Base-by-base conservation (phyloP, 1,140 invertebrate genomes). In the Pogonognathellus flavescens region DNA sequence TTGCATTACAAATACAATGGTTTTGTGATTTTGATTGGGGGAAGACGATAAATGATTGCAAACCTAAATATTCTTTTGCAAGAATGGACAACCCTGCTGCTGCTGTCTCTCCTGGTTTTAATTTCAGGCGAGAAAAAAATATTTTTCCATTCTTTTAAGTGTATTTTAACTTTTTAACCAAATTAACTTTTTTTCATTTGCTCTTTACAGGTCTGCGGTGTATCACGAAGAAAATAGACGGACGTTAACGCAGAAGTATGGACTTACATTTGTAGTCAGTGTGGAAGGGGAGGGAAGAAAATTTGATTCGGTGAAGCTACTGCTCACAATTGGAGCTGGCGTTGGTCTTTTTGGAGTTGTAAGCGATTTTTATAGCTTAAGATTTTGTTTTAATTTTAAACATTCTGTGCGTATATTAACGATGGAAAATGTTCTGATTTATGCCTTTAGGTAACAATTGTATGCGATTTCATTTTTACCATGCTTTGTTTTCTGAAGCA, bases 1-100 rank as follows among this genome's bases (percentile, higher is more conserved):
- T 93, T 80, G 89, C 90, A 80, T 91, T 93, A 13, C 80, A 90
- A 14, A 92, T 93, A 10, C 86, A 90, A 57, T 93, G 93, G 93
- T 89, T 92, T 82, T 93, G 93, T 89, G 91, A 93, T 88, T 89
- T 93, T 49, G 92, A 93, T 89, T 90, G 89, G 62, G 88, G 90
- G 85, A 55, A 84, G 53, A 55, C 76, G 8, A 86, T 89, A 9
- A 88, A 91, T 8, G 87, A 91, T 7, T 93, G 93, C 88, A 84
- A 90, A 50, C 93, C 93, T 5, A 89, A 89, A 59, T 93, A 93
- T 88, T 88, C 82, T 7, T 93, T 93, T 87, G 31, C 88, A 88
- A 85, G 93, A 90, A 25, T 90, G n/a, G 91, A 91, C 88, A 89
- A 90, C 66, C 87, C 89, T 0, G 52, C 89, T 53, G 89, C 89